A percentile compares a stretch with the other conserved stretches of the same genome.
Evolutionary conservation across 92 coral and sea anemone species (phyloP).

Genomic region (Phenganax marumi): DNA sequence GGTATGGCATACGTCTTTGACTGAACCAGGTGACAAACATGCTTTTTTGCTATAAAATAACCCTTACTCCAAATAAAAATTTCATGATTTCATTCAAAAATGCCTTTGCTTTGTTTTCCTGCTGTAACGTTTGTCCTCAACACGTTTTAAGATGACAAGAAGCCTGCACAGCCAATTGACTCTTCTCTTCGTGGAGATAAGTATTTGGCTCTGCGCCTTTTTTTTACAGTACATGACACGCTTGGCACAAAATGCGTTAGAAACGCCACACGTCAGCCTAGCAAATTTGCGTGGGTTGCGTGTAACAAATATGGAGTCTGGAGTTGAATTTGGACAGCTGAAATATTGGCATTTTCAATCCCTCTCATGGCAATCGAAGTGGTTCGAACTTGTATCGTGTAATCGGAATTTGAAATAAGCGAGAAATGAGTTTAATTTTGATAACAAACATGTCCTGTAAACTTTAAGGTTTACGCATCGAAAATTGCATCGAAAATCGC

Average conservation of each 20-base stretch:
- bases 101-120: not conserved
- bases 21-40: not conserved
- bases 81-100: no score
- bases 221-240: no score
- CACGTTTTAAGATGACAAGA: not conserved
- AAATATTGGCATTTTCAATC: no score
- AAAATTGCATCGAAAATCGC: not conserved
- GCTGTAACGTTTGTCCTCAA: not conserved
- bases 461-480: not conserved
- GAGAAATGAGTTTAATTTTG: not conserved
- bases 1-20: conserved; percentile 1
- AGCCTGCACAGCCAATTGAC: conserved; percentile 5
- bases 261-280: no score
- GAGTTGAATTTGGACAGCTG: no score
- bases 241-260: no score
- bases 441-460: conserved; percentile 20
- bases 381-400: no score
- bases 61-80: no score
- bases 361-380: no score
- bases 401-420: not conserved
- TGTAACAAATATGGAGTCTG: no score
- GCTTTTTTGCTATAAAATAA: no score
- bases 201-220: not conserved
- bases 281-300: no score
- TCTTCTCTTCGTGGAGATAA: not conserved